Evolutionary conservation across 2,797 vertebrate species (phyloP).

Genomic region (Steatocranus sp.): DNA sequence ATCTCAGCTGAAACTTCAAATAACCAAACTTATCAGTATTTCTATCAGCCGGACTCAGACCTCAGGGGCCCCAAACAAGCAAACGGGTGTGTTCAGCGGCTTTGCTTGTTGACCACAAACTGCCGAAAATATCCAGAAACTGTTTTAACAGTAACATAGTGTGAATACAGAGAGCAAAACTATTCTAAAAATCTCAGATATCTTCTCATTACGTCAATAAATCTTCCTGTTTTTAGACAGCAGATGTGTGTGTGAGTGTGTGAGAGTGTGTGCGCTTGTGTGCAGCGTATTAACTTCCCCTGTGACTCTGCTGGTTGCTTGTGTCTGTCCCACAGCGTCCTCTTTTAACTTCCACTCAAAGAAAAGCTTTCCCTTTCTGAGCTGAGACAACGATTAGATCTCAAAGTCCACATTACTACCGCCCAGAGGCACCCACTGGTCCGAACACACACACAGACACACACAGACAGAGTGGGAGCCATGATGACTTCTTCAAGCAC

Average conservation of each 20-base stretch:
- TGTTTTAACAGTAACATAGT: not conserved
- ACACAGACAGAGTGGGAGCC: slow-evolving; percentile 3
- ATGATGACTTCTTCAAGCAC: not conserved
- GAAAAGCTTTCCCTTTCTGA: slow-evolving; percentile 48
- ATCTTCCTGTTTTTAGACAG: not conserved
- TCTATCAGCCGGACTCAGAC: not conserved
- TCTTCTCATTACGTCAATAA: not conserved
- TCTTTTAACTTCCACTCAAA: slow-evolving; percentile 33
- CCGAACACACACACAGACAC: slow-evolving; percentile 18
- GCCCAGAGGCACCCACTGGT: slow-evolving; percentile 32
- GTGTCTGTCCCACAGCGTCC: slow-evolving; percentile 19
- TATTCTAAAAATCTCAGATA: not conserved
- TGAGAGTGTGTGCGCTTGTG: not conserved
- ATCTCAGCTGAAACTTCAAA: not conserved
- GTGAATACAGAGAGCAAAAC: not conserved
- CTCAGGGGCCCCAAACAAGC: not conserved
- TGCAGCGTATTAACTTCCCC: not conserved
- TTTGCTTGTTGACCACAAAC: not conserved
- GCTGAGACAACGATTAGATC: slow-evolving; percentile 38
- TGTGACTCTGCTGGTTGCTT: not conserved
- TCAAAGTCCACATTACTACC: slow-evolving; percentile 65
- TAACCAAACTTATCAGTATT: not conserved
- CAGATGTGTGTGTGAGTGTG: not conserved
- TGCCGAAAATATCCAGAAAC: not conserved
- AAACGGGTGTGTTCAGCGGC: not conserved